These are phyloP conservation scores for Cichlasoma orientale DNA, from an alignment of 2,797 vertebrate species.

Conservation along the genomic window DNA sequence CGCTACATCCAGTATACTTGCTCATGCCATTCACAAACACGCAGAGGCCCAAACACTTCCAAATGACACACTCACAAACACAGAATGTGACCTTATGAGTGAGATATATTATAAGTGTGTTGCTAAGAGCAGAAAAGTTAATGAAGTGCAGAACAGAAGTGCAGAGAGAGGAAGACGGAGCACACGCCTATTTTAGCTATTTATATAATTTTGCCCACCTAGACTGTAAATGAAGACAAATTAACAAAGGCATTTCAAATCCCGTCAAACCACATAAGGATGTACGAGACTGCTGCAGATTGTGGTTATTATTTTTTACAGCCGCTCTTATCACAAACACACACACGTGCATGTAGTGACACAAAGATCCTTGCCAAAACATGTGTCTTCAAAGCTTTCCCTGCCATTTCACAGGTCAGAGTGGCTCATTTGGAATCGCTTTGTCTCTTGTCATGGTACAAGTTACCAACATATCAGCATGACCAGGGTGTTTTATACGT, in stretches of 20 bases:
- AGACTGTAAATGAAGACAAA: slow-evolving; percentile 33
- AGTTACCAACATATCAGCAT: slow-evolving; percentile 23
- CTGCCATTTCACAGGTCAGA: slow-evolving; percentile 44
- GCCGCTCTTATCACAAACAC: slow-evolving; percentile 49
- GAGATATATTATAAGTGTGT: neutral
- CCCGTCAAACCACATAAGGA: slow-evolving; percentile 36
- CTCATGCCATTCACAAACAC: neutral
- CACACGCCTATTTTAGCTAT: neutral
- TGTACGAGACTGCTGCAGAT: slow-evolving; percentile 23
- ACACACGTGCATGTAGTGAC: slow-evolving; percentile 26
- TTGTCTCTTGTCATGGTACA: slow-evolving; percentile 38
- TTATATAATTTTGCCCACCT: neutral
- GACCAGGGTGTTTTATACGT: slow-evolving; percentile 16
- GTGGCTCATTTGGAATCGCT: slow-evolving; percentile 44
- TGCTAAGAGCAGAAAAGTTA: neutral
- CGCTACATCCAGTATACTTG: neutral
- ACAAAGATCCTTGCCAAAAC: slow-evolving; percentile 9
- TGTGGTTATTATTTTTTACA: slow-evolving; percentile 31
- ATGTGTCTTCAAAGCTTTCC: slow-evolving; percentile 23
- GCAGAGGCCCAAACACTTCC: neutral
- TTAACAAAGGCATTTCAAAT: slow-evolving; percentile 36
- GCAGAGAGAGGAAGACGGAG: neutral
- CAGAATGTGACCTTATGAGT: neutral
- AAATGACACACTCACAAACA: neutral
- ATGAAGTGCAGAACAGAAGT: neutral